phyloP scores from a whole-genome alignment of 2,888 invertebrate genomes.

The Dasysyrphus albostriatus region DNA sequence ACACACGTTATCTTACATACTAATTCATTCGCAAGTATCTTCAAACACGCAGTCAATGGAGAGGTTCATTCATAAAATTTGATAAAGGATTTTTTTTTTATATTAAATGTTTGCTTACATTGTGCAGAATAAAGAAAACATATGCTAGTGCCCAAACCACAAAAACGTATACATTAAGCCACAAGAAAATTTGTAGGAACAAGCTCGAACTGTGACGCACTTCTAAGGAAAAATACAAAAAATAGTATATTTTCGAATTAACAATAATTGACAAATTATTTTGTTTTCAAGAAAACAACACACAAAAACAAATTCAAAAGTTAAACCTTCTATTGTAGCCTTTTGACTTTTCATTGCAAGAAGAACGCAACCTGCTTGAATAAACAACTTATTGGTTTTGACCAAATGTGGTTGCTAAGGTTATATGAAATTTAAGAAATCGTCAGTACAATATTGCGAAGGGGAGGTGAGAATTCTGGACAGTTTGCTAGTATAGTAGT shows the following conservation, averaged over 20 bases:
- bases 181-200: slow-evolving; percentile 92
- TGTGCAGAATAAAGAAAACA: slow-evolving; percentile 79
- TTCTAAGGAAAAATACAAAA: slow-evolving; percentile 75
- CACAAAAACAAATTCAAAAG: slow-evolving; percentile 1
- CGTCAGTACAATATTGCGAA: not conserved
- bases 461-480: slow-evolving; percentile 40
- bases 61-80: slow-evolving; percentile 8
- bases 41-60: slow-evolving; percentile 3
- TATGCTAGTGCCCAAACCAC: slow-evolving; percentile 87
- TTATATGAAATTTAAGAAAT: slow-evolving; percentile 27
- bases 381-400: slow-evolving; percentile 64
- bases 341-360: slow-evolving; percentile 68
- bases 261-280: slow-evolving; percentile 31
- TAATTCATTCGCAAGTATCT: not conserved
- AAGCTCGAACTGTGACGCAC: slow-evolving; percentile 84
- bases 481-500: not conserved
- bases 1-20: not conserved
- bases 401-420: slow-evolving; percentile 61
- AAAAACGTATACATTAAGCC: slow-evolving; percentile 91
- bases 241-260: not conserved
- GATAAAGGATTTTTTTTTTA: slow-evolving; percentile 80
- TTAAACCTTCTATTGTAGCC: slow-evolving; percentile 62
- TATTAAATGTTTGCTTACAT: slow-evolving; percentile 77
- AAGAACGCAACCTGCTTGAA: slow-evolving; percentile 45
- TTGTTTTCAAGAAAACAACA: slow-evolving; percentile 12